Conservation (phyloP, 2,888 invertebrate genomes). For the Rambutsinella grinnellia region DNA sequence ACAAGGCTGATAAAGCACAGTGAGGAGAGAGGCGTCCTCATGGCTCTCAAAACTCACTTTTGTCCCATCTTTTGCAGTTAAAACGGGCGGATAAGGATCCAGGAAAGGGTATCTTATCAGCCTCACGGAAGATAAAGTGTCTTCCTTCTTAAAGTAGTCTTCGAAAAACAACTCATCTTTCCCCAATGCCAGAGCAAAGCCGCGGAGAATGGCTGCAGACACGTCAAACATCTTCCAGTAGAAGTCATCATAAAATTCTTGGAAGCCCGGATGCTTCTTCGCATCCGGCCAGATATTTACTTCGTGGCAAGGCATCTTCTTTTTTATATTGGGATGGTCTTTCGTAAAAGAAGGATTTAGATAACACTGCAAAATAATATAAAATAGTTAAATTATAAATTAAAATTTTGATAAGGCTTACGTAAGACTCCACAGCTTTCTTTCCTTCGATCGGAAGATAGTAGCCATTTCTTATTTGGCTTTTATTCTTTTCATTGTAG, state of each 20-base stretch:
- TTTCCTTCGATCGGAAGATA: conserved; percentile 28
- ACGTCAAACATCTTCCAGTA: conserved; percentile 22
- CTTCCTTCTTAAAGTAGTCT: conserved; percentile 9
- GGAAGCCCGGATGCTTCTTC: conserved; percentile 19
- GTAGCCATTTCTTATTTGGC: conserved; percentile 15
- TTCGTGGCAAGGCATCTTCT: conserved; percentile 10
- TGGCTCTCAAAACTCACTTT: conserved; percentile 21
- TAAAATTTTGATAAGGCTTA: background rate
- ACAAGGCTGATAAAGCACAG: no score
- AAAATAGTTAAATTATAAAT: background rate
- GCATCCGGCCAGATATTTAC: conserved; percentile 31
- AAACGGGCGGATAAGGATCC: conserved; percentile 5
- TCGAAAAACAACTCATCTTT: conserved; percentile 27
- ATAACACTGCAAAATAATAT: conserved; percentile 16
- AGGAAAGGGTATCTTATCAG: conserved; percentile 15
- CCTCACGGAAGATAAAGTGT: conserved; percentile 11
- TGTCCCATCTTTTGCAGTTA: conserved; percentile 16
- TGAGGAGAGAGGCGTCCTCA: conserved; percentile 14
- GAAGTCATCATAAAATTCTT: conserved; percentile 15
- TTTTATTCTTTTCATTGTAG: conserved; percentile 13
- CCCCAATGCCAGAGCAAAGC: conserved; percentile 18
- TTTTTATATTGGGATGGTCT: conserved; percentile 21
- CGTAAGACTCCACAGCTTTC: conserved; percentile 24
- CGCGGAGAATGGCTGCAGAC: conserved; percentile 14
- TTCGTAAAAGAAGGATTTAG: conserved; percentile 18